phyloP scores from a whole-genome alignment of 2,888 invertebrate genomes.

The Lumbricus terrestris region DNA sequence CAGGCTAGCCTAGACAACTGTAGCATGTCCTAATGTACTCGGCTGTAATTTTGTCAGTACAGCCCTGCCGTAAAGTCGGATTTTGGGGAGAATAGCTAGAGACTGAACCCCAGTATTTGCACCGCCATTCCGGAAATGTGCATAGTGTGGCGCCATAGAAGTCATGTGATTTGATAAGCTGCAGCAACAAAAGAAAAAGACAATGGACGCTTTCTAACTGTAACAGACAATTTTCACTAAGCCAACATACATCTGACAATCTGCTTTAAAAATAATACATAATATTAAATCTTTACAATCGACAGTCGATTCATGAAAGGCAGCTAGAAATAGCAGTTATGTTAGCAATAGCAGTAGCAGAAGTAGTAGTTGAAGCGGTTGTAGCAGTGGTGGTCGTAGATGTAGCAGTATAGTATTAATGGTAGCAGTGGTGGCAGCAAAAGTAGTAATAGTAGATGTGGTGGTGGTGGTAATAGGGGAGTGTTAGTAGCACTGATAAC shows the following conservation, averaged over 20 bases:
- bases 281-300: background rate
- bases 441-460: too few species aligned
- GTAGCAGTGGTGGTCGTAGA: background rate
- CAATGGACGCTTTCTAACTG: background rate
- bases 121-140: too few species aligned
- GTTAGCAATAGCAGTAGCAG: background rate
- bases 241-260: background rate
- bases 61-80: too few species aligned
- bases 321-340: background rate
- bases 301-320: background rate
- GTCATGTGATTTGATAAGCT: background rate
- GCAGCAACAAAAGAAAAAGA: background rate
- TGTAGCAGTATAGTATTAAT: too few species aligned
- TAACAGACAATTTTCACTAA: background rate
- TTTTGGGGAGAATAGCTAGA: too few species aligned
- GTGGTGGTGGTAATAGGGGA: background rate
- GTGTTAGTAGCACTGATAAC: too few species aligned
- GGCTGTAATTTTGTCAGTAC: too few species aligned
- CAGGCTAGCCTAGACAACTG: too few species aligned
- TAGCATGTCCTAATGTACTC: too few species aligned
- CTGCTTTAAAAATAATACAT: constrained; percentile 3
- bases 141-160: too few species aligned
- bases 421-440: background rate
- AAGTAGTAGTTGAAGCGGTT: too few species aligned
- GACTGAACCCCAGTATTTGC: too few species aligned